Conservation (phyloP, 2,888 invertebrate genomes). For the Hemistola chrysoprasaria region DNA sequence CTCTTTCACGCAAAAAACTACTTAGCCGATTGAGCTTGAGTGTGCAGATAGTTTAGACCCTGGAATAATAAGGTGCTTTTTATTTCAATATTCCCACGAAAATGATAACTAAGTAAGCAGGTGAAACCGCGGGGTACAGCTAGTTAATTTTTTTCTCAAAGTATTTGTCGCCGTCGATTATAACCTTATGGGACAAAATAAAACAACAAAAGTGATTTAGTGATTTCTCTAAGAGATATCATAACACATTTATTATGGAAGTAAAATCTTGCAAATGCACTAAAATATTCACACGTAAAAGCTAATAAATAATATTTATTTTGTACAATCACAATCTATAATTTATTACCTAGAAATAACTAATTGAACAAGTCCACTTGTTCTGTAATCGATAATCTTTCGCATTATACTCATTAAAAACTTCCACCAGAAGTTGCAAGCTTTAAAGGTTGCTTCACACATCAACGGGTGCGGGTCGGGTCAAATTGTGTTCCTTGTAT, state of each 20-base stretch:
- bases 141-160: no score
- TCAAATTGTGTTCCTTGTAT: no score
- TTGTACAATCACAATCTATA: conserved; percentile 13
- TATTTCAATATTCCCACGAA: no score
- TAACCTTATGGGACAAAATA: conserved; percentile 31
- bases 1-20: no score
- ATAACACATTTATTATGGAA: conserved; percentile 37
- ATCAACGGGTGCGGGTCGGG: no score
- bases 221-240: conserved; percentile 41
- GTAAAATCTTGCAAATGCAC: conserved; percentile 42
- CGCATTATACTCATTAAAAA: conserved; percentile 7
- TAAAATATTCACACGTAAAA: conserved; percentile 40
- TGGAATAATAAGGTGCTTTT: no score
- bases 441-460: no score
- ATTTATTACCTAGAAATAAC: conserved; percentile 2
- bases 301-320: conserved; percentile 36
- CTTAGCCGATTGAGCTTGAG: no score
- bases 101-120: no score
- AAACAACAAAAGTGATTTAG: conserved; percentile 25
- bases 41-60: no score
- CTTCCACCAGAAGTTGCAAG: background rate
- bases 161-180: no score
- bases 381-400: conserved; percentile 24
- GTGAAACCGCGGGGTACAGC: no score
- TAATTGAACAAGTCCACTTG: conserved; percentile 2